Base-by-base conservation (phyloP, 2,797 vertebrate genomes). In the Cyprinodon diabolis region DNA sequence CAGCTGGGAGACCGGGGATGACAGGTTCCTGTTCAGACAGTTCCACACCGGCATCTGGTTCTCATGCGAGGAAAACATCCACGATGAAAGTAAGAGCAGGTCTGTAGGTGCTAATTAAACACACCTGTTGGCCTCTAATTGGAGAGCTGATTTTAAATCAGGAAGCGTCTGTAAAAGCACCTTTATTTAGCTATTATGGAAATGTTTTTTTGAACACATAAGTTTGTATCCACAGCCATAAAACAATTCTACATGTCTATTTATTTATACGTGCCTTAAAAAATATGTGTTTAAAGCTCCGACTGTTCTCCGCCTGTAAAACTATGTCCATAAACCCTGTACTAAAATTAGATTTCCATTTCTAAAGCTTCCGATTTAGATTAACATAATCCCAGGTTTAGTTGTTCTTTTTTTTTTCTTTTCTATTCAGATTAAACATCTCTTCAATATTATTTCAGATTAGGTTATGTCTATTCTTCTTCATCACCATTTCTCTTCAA, bases 11-110 rank as follows among this genome's bases (percentile, higher is more conserved):
- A 96, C 96, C 0, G 97, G 97, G 71, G 97, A 98, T 92, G 97
- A 98, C 94, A 89, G 96, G 47, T 98, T 98, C 89, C 95, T 97
- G 66, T 95, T 98, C 93, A 89, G 97, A 19, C 95, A 95, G 90
- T 98, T 98, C 93, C 97, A 98, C 95, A 96, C 97, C 63, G 97
- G 97, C 78, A 97, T 98, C 93, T 98, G 97, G 97, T 96, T 95
- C 86, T 97, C 97, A 0, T 98, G 97, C 78, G 97, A 97, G 92
- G 97, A 98, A 79, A 95, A 97, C 72, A 96, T 97, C 89, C 92
- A 96, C 82, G 96, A 96, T 82, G 95, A 94, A 88, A 97, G 97
- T 98, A 93, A 96, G 97, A 78, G 15, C 9, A 68, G 21, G 75
- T 77, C 65, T 84, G 78, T 62, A 72, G 55, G 62, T 23, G 63